Percentiles rank a stretch among this genome's conserved stretches.
phyloP scores from a whole-genome alignment of 2,888 invertebrate genomes.

The Drosophila acutilabella region DNA sequence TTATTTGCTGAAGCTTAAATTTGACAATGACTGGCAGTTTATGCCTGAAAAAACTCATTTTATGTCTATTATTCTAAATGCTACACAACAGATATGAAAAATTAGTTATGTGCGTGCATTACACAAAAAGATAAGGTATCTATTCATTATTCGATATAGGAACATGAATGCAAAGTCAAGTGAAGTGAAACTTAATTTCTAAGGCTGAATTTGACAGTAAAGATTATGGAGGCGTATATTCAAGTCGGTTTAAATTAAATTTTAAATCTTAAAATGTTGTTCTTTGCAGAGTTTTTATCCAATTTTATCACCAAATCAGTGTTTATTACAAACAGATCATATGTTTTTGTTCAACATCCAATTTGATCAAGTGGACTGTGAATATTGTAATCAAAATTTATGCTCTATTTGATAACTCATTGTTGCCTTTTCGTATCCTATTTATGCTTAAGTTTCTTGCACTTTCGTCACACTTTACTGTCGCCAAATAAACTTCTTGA shows the following conservation, averaged over 20 bases:
- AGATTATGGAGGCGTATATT: no score
- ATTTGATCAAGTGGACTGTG: no score
- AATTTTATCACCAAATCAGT: no score
- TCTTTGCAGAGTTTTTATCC: no score
- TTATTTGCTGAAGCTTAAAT: conserved; percentile 12
- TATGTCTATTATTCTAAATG: conserved; percentile 13
- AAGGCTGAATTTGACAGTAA: background rate
- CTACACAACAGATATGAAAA: conserved; percentile 17
- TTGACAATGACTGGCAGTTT: conserved; percentile 18
- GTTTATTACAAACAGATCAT: no score
- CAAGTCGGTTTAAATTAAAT: no score
- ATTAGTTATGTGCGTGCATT: conserved; percentile 1
- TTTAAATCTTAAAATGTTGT: no score
- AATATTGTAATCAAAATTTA: background rate
- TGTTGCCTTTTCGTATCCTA: background rate
- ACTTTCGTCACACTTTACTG: background rate
- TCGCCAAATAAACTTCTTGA: conserved; percentile 15
- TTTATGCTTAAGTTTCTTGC: conserved; percentile 3
- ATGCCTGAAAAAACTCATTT: background rate
- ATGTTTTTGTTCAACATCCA: no score
- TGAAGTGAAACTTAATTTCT: background rate
- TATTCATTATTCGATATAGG: background rate
- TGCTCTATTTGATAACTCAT: background rate
- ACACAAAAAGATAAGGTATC: background rate
- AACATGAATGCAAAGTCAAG: background rate